Evolutionary conservation across 2,797 vertebrate genomes (phyloP).

Genomic region (Muscicapa comitata): DNA sequence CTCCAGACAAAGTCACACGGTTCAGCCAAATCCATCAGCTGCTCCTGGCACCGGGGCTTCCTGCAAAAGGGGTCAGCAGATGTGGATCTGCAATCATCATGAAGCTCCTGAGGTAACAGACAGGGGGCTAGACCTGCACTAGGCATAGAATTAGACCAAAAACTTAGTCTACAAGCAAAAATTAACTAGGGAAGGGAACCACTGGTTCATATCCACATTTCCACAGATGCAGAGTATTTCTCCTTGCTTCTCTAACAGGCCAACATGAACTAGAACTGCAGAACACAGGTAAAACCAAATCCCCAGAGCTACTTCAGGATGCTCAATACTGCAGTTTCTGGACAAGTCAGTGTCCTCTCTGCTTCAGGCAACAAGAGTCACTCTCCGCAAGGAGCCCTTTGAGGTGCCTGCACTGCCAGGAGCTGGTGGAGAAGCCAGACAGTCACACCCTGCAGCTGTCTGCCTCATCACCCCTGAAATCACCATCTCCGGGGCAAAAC

Average conservation of each 20-base stretch:
- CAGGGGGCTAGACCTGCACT: background rate
- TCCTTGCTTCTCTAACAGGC: background rate
- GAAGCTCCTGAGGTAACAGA: background rate
- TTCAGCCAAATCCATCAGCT: background rate
- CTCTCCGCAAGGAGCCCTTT: background rate
- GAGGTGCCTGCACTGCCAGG: background rate
- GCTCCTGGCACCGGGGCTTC: background rate
- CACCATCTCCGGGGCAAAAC: background rate
- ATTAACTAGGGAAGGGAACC: background rate
- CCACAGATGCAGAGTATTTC: background rate
- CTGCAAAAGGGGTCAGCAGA: background rate
- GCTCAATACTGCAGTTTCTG: background rate
- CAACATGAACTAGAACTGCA: background rate
- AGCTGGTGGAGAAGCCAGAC: background rate
- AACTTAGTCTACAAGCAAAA: background rate
- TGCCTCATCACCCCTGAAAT: background rate
- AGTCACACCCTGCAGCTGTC: constrained; percentile 20
- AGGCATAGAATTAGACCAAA: background rate
- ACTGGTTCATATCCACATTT: background rate
- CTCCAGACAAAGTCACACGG: background rate
- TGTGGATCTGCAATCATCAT: background rate
- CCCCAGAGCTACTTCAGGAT: background rate
- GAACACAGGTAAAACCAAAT: background rate
- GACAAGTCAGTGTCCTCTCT: background rate
- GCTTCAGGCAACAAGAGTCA: background rate